Base-by-base conservation (phyloP, 2,113 vertebrate genomes). In the Antigone vipio region DNA sequence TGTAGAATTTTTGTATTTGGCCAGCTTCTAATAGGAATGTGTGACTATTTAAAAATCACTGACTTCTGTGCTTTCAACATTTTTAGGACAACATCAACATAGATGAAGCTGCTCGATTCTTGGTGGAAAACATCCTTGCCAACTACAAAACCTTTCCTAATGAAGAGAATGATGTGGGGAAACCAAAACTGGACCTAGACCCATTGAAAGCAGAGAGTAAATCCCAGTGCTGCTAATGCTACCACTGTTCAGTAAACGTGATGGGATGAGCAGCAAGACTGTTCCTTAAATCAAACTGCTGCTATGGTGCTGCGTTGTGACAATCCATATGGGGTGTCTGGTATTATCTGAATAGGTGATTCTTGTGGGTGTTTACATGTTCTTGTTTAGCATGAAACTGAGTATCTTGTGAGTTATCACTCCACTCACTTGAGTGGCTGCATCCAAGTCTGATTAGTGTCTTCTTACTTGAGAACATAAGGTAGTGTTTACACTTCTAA, bases 61-160 rank as follows among this genome's bases (percentile, higher is more conserved):
- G 26, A 91, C 62, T 85, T 17, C 5, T 59, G 82, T 95, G 18
- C 32, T 93, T 91, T 95, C 21, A 63, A 80, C 3, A 5, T 72
- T 90, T 95, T n/a, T 93, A 99, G 99, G 99, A 99, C 95, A 99
- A 99, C 93, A 98, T 99, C 92, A 99, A 99, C 62, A 99, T 99
- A 69, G 99, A 99, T 0, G 99, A 99, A 95, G 99, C 99, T 8
- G 98, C 99, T n/a, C 98, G 98, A 63, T 99, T 99, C 97, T 98
- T 99, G 96, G 99, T 99, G 96, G 99, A 99, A 96, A 99, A 99
- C 88, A 99, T 99, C 93, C 98, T 99, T 89, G 97, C 97, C 29
- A 99, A 99, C 50, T 98, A 99, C 92, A 99, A 99, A 97, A 98
- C 97, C 83, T 98, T 99, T 95, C 98, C 98, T 5, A 98, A 97